These are phyloP conservation scores for Threskiornis aethiopicus DNA, from an alignment of 2,797 vertebrate species.

Conservation along the genomic window DNA sequence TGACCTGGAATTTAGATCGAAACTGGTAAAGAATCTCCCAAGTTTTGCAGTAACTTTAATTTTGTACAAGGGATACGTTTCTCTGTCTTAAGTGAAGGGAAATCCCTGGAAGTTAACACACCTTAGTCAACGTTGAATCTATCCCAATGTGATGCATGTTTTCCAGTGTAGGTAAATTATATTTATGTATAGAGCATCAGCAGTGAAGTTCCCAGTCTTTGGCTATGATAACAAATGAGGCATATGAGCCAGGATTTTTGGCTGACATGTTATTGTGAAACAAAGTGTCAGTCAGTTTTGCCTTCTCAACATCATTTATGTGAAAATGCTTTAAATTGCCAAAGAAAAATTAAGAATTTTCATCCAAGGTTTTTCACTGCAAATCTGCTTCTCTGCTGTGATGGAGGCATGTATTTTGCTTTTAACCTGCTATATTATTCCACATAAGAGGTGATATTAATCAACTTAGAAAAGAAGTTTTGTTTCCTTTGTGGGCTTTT, in stretches of 20 bases:
- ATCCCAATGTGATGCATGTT: background rate
- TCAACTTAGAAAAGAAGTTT: background rate
- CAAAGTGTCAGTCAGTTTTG: conserved; percentile 17
- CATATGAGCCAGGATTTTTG: conserved; percentile 19
- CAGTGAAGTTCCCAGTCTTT: conserved; percentile 39
- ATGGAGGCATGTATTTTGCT: background rate
- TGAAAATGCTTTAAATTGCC: conserved; percentile 1
- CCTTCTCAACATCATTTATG: background rate
- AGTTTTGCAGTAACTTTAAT: background rate
- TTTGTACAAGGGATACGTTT: background rate
- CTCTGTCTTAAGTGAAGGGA: background rate
- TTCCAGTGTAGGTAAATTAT: background rate
- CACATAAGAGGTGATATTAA: background rate
- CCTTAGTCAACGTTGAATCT: background rate
- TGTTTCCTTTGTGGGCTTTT: background rate
- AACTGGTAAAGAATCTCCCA: background rate
- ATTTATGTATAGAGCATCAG: background rate
- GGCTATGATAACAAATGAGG: conserved; percentile 44
- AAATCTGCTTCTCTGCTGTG: background rate
- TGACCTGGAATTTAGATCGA: background rate
- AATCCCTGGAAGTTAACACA: background rate
- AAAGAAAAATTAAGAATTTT: background rate
- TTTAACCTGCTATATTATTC: background rate
- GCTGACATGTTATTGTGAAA: background rate
- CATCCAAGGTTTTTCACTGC: background rate